Evolutionary conservation across 1,140 invertebrate species (phyloP).

Genomic region (Anoplolepis gracilipes): DNA sequence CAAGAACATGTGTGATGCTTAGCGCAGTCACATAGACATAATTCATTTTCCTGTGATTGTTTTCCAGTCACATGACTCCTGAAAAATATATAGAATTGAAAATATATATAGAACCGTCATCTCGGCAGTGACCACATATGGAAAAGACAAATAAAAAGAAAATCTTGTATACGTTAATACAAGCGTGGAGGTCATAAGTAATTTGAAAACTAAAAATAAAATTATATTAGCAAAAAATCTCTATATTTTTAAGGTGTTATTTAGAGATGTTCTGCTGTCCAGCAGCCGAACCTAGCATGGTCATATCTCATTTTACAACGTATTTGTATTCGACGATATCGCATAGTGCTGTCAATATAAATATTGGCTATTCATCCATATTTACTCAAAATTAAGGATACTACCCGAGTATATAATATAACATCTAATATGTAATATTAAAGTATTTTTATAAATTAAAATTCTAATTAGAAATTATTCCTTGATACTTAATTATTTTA

Average conservation of each 20-base stretch:
- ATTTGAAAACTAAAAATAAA: slow-evolving; percentile 22
- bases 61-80: background rate
- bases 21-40: background rate
- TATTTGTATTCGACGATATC: background rate
- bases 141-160: slow-evolving; percentile 48
- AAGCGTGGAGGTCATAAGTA: slow-evolving; percentile 14
- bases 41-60: background rate
- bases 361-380: too few relatives aligned
- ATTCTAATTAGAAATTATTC: too few relatives aligned
- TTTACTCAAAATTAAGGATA: too few relatives aligned
- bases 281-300: slow-evolving; percentile 53
- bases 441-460: too few relatives aligned
- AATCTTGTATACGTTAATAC: background rate
- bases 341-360: background rate
- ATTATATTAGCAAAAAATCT: background rate
- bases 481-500: background rate
- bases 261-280: slow-evolving; percentile 50
- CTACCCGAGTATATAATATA: too few relatives aligned
- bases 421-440: too few relatives aligned
- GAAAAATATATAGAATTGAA: background rate
- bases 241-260: background rate
- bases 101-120: slow-evolving; percentile 9
- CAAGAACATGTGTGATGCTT: background rate
- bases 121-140: slow-evolving; percentile 48
- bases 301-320: slow-evolving; percentile 23